Evolutionary conservation across 2,797 vertebrate genomes (phyloP).

Genomic region (Champsocephalus esox): DNA sequence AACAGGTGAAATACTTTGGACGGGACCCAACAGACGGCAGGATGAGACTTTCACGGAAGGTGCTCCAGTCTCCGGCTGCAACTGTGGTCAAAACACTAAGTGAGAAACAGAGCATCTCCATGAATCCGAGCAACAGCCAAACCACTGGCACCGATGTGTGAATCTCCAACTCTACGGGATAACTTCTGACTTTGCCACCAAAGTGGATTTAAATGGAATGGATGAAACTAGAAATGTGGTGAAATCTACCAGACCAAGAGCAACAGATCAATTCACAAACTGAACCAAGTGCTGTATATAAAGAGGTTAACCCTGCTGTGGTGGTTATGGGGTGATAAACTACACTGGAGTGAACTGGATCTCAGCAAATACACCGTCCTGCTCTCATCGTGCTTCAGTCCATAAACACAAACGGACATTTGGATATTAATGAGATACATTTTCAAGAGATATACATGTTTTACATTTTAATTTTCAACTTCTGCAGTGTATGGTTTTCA

Average conservation of each 20-base stretch:
- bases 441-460: not conserved
- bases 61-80: conserved; percentile 91
- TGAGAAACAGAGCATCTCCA: conserved; percentile 91
- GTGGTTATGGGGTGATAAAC: not conserved
- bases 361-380: conserved; percentile 3
- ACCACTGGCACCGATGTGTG: conserved; percentile 47
- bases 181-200: conserved; percentile 8
- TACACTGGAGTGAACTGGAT: not conserved
- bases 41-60: conserved; percentile 97
- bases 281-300: not conserved
- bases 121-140: conserved; percentile 75
- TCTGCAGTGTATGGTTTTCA: conserved; percentile 12
- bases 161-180: conserved; percentile 15
- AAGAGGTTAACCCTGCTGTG: conserved; percentile 4
- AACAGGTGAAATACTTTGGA: conserved; percentile 97
- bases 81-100: conserved; percentile 87
- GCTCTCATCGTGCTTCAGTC: not conserved
- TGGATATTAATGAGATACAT: not conserved
- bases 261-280: conserved; percentile 20
- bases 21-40: conserved; percentile 96
- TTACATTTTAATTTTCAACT: not conserved
- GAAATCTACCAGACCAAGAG: conserved; percentile 8
- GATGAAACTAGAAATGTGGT: not conserved
- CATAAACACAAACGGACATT: not conserved
- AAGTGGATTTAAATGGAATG: conserved; percentile 8